Conservation (phyloP, 92 coral and sea anemone species). For the Porites divaricata region DNA sequence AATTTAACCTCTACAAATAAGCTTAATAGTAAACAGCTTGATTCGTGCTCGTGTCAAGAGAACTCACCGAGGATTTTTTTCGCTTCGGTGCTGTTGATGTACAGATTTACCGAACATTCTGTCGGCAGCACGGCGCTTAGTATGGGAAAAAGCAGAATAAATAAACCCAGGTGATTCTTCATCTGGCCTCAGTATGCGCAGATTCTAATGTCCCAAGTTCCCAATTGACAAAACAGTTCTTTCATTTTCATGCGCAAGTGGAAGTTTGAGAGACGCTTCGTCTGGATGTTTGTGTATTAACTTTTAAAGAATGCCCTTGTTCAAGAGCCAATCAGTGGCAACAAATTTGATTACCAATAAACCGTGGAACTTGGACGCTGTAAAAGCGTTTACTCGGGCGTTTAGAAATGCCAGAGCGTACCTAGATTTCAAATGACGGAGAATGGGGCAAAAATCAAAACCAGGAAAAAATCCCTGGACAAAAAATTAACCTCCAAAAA, state of each 20-base stretch:
- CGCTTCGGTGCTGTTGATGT: slow-evolving; percentile 87
- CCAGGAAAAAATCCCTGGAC: too few species aligned
- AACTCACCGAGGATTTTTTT: slow-evolving; percentile 91
- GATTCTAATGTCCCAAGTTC: background rate
- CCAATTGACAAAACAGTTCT: background rate
- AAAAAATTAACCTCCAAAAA: too few species aligned
- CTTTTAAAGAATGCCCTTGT: slow-evolving; percentile 54
- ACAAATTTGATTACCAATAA: background rate
- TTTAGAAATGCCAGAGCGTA: too few species aligned
- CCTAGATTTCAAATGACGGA: too few species aligned
- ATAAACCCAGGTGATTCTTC: slow-evolving; percentile 13
- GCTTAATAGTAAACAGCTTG: background rate
- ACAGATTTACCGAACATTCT: slow-evolving; percentile 61
- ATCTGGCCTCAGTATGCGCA: background rate
- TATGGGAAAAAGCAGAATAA: background rate
- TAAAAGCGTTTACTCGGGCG: too few species aligned
- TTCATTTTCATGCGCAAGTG: slow-evolving; percentile 22
- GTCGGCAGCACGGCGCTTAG: slow-evolving; percentile 1
- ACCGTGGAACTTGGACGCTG: too few species aligned
- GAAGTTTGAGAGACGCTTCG: slow-evolving; percentile 46
- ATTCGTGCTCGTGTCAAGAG: background rate
- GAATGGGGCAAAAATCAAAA: too few species aligned
- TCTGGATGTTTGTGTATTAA: slow-evolving; percentile 61
- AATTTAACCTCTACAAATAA: slow-evolving; percentile 2
- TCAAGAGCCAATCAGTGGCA: slow-evolving; percentile 65